Conservation (phyloP, 2,888 invertebrate species). For the Encarsia formosa region DNA sequence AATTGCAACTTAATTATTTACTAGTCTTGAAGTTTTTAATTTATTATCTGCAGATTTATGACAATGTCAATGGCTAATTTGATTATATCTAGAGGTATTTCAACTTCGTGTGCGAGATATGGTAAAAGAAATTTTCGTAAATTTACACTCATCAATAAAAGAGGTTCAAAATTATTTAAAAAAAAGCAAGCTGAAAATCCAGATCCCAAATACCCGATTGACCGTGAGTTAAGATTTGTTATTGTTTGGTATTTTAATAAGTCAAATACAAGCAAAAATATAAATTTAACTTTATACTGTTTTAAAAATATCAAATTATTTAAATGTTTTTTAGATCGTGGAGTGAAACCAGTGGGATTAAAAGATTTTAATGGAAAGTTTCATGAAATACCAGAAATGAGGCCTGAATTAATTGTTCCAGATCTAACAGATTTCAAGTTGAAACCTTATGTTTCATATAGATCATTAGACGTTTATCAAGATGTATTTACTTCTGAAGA, state of each 20-base stretch:
- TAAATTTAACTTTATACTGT: conserved; percentile 19
- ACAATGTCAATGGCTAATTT: conserved; percentile 37
- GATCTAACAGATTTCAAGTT: conserved; percentile 77
- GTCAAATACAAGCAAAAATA: neutral
- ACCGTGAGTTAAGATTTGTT: conserved; percentile 54
- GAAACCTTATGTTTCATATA: conserved; percentile 93
- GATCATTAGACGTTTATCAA: conserved; percentile 69
- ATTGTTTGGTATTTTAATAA: neutral
- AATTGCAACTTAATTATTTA: too few species aligned
- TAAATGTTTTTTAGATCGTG: conserved; percentile 56
- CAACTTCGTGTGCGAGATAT: conserved; percentile 53
- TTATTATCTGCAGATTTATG: too few species aligned
- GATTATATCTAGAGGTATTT: conserved; percentile 52
- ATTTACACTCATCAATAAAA: conserved; percentile 70
- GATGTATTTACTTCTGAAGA: conserved; percentile 79
- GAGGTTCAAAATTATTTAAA: conserved; percentile 68
- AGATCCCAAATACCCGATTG: conserved; percentile 63
- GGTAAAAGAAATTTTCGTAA: conserved; percentile 82
- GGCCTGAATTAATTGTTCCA: conserved; percentile 90
- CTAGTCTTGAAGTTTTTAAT: too few species aligned
- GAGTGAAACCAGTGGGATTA: conserved; percentile 63
- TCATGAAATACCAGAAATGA: conserved; percentile 74
- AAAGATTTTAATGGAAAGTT: conserved; percentile 55
- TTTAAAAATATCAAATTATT: conserved; percentile 5
- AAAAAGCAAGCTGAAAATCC: conserved; percentile 54